These are phyloP conservation scores for Steromphala cineraria DNA, from an alignment of 2,888 invertebrate species.

Conservation along the genomic window DNA sequence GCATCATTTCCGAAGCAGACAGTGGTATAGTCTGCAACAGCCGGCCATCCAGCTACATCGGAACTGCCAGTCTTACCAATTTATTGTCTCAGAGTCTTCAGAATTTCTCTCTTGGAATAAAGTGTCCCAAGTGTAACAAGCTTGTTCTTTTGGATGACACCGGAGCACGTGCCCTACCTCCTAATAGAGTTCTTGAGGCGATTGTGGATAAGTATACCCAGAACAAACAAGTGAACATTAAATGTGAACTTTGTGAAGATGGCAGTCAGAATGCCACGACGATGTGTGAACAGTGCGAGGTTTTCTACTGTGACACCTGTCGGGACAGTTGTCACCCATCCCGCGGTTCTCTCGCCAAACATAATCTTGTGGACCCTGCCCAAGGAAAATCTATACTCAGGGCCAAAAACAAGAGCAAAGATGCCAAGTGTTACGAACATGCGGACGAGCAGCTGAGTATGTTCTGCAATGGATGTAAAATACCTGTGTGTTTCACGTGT, in stretches of 20 bases:
- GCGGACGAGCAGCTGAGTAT: conserved; percentile 87
- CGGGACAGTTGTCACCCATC: conserved; percentile 94
- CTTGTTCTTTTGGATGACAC: conserved; percentile 94
- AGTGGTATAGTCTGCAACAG: conserved; percentile 91
- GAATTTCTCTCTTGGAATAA: conserved; percentile 64
- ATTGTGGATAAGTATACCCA: conserved; percentile 91
- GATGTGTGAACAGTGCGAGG: conserved; percentile 93
- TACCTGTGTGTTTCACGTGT: conserved; percentile 92
- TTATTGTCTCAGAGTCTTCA: conserved; percentile 61
- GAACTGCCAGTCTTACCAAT: conserved; percentile 80
- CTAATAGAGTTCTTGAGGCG: conserved; percentile 93
- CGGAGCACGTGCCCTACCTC: conserved; percentile 92
- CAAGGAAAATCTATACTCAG: conserved; percentile 78
- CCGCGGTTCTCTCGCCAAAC: conserved; percentile 94
- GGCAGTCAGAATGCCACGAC: conserved; percentile 81
- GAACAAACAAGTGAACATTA: conserved; percentile 72
- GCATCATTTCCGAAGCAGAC: conserved; percentile 93
- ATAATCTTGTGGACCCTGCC: conserved; percentile 85
- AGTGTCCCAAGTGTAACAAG: conserved; percentile 88
- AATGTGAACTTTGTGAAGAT: conserved; percentile 72
- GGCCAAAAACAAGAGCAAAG: conserved; percentile 76
- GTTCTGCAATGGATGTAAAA: conserved; percentile 93
- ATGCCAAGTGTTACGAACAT: conserved; percentile 87
- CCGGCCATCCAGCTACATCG: conserved; percentile 80
- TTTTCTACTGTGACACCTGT: conserved; percentile 93